These are phyloP conservation scores for Mormyrus iriodes DNA, from an alignment of 2,113 vertebrate species.

Conservation along the genomic window DNA sequence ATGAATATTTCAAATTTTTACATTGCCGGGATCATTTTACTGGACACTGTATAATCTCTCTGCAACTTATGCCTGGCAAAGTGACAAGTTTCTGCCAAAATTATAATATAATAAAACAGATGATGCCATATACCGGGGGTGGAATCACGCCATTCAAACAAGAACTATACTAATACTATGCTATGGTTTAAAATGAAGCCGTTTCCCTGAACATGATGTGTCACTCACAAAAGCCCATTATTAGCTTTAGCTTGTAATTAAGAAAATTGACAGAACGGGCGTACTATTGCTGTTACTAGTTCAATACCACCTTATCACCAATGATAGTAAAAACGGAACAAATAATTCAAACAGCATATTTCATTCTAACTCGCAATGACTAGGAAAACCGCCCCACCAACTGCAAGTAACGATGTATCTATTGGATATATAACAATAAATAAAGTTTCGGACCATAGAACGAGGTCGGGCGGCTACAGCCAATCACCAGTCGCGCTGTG, in stretches of 20 bases:
- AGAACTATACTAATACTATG: background rate
- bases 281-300: background rate
- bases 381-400: no score
- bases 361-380: background rate
- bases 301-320: background rate
- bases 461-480: background rate
- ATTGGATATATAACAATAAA: background rate
- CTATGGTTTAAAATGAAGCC: background rate
- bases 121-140: background rate
- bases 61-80: background rate
- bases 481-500: slow-evolving; percentile 28
- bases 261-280: background rate
- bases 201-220: background rate
- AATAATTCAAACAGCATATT: background rate
- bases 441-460: slow-evolving; percentile 11
- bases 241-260: background rate
- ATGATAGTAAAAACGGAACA: background rate
- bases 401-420: background rate
- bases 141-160: background rate
- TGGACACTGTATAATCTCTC: background rate
- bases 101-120: background rate
- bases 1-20: background rate
- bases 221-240: background rate
- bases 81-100: background rate
- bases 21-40: background rate